Evolutionary conservation across 2,797 vertebrate genomes (phyloP).

Genomic region (Anolis apletophallus): DNA sequence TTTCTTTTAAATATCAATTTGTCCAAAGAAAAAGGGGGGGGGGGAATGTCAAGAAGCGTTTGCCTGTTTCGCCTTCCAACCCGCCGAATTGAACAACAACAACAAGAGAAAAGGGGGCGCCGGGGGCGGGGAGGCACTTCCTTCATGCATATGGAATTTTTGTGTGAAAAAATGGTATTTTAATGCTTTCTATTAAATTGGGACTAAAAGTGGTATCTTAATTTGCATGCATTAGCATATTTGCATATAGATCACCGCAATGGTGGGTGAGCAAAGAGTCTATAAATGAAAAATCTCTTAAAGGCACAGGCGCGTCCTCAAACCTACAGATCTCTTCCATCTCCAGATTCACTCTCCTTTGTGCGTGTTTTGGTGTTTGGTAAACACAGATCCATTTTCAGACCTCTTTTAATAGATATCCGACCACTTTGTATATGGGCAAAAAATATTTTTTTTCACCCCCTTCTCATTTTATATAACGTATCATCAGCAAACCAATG

Average conservation of each 20-base stretch:
- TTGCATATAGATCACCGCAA: slow-evolving; percentile 89
- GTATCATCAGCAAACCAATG: no score
- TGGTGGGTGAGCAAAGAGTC: slow-evolving; percentile 86
- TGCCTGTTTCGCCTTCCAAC: slow-evolving; percentile 76
- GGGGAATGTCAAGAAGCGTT: slow-evolving; percentile 69
- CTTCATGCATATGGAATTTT: slow-evolving; percentile 88
- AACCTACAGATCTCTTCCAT: not conserved
- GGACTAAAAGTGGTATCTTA: slow-evolving; percentile 90
- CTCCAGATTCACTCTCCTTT: not conserved
- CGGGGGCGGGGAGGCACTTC: slow-evolving; percentile 68
- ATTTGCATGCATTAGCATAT: slow-evolving; percentile 90
- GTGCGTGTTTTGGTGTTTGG: not conserved
- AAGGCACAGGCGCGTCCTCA: slow-evolving; percentile 79
- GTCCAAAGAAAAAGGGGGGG: slow-evolving; percentile 41
- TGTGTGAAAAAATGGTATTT: slow-evolving; percentile 84
- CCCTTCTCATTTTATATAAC: not conserved
- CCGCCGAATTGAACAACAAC: slow-evolving; percentile 77
- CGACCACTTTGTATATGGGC: not conserved
- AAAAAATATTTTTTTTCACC: not conserved
- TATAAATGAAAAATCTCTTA: slow-evolving; percentile 88
- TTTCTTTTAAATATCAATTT: slow-evolving; percentile 44
- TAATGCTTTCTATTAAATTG: slow-evolving; percentile 91
- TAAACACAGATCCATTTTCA: not conserved
- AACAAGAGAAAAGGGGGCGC: slow-evolving; percentile 66
- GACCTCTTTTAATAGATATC: not conserved